A percentile compares a stretch with the other conserved stretches of the same genome.
These are phyloP conservation scores for Pitta sordida DNA, from an alignment of 2,113 vertebrate genomes.

Conservation along the genomic window DNA sequence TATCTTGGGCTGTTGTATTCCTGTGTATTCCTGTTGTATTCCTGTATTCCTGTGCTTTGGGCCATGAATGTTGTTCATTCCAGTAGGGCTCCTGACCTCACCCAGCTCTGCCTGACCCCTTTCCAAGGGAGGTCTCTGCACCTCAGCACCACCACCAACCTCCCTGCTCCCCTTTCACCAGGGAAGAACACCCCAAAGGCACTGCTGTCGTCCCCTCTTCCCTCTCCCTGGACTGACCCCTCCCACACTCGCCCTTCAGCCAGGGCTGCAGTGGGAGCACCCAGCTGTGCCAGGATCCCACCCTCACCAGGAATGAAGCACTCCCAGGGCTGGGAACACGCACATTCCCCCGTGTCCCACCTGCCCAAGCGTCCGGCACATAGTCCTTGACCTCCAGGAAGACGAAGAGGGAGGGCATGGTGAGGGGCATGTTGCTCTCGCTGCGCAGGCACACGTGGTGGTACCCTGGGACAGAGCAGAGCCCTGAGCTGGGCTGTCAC, in stretches of 20 bases:
- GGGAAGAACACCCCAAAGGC: not conserved
- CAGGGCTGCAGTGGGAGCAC: not conserved
- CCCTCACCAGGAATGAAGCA: not conserved
- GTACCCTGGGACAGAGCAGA: constrained; percentile 78
- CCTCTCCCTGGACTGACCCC: not conserved
- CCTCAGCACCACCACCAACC: not conserved
- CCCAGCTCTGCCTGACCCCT: not conserved
- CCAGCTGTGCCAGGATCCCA: not conserved
- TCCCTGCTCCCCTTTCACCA: not conserved
- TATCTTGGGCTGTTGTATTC: not conserved
- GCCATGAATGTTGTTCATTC: not conserved
- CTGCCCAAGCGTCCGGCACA: constrained; percentile 92
- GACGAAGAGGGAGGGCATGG: constrained; percentile 88
- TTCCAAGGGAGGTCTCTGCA: not conserved
- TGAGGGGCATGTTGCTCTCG: constrained; percentile 93
- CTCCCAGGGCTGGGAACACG: not conserved
- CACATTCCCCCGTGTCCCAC: constrained; percentile 23
- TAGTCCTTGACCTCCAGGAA: constrained; percentile 97
- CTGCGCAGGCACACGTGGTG: constrained; percentile 92
- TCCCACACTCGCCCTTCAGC: not conserved
- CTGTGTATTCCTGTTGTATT: not conserved
- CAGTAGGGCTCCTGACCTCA: not conserved
- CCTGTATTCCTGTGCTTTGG: not conserved
- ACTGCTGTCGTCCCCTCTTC: too few relatives aligned
- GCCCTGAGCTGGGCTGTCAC: not conserved